Percentiles rank a stretch among this genome's conserved stretches.
Evolutionary conservation across 2,797 vertebrate genomes (phyloP).

Genomic region (Vespertilio murinus): DNA sequence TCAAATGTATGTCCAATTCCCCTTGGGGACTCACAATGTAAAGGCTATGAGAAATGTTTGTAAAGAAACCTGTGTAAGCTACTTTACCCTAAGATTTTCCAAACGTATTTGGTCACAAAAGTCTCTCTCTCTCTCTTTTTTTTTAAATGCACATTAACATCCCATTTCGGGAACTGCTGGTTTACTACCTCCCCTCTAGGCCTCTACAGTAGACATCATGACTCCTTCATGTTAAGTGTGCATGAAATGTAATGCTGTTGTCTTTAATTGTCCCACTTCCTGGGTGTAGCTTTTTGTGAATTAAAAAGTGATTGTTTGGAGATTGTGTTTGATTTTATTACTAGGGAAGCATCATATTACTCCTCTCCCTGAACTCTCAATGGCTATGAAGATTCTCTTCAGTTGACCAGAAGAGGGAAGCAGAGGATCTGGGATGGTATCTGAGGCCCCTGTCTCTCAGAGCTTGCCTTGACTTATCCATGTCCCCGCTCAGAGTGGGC

Average conservation of each 20-base stretch:
- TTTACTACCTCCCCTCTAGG: neutral
- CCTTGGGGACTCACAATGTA: neutral
- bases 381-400: slow-evolving; percentile 40
- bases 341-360: neutral
- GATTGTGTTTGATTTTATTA: neutral
- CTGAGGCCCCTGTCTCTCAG: neutral
- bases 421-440: slow-evolving; percentile 74
- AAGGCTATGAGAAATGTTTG: neutral
- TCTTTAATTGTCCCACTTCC: neutral
- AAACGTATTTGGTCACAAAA: neutral
- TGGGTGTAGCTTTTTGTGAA: neutral
- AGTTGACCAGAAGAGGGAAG: slow-evolving; percentile 79
- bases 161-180: neutral
- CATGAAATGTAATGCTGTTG: neutral
- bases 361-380: neutral
- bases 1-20: neutral
- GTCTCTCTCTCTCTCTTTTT: too few species aligned
- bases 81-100: neutral
- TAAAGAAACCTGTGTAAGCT: neutral
- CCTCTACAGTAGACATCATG: neutral
- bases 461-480: neutral
- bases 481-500: neutral
- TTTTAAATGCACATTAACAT: neutral
- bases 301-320: neutral
- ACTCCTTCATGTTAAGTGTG: neutral